A percentile compares a stretch with the other conserved stretches of the same genome.
Conservation (phyloP, 2,888 invertebrate genomes). For the Drosophila subquinaria region DNA sequence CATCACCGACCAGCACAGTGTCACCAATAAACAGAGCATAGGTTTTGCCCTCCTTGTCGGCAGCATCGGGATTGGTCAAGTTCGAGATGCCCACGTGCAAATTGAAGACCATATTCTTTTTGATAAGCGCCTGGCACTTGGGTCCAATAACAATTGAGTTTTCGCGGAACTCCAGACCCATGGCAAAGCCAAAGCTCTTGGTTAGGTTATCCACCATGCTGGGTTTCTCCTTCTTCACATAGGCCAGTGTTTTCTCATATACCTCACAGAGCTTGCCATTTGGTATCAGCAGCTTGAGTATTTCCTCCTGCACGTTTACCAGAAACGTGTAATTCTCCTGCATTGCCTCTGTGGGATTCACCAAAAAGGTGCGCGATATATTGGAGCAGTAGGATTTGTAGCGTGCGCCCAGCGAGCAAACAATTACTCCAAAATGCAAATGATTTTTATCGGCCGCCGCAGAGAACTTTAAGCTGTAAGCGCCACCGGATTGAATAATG, state of each 20-base stretch:
- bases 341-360: constrained; percentile 93
- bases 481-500: constrained; percentile 99
- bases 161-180: constrained; percentile 99
- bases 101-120: constrained; percentile 98
- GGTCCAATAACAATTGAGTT: constrained; percentile 96
- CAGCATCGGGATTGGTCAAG: constrained; percentile 92
- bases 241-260: constrained; percentile 92
- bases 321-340: constrained; percentile 97
- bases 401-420: constrained; percentile 96
- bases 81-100: constrained; percentile 96
- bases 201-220: constrained; percentile 95
- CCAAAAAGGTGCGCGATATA: constrained; percentile 97
- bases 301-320: constrained; percentile 94
- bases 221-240: constrained; percentile 95
- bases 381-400: constrained; percentile 99
- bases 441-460: constrained; percentile 97
- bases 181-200: constrained; percentile 98
- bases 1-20: constrained; percentile 97
- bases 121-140: constrained; percentile 92
- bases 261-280: constrained; percentile 94
- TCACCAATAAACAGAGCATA: constrained; percentile 98
- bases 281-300: constrained; percentile 93
- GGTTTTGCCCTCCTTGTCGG: constrained; percentile 94
- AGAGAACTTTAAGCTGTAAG: constrained; percentile 98
- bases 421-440: constrained; percentile 97